Evolutionary conservation across 92 coral and sea anemone species (phyloP), one percentile per base, ranked within the genome.

Genomic region (Muricea muricata): DNA sequence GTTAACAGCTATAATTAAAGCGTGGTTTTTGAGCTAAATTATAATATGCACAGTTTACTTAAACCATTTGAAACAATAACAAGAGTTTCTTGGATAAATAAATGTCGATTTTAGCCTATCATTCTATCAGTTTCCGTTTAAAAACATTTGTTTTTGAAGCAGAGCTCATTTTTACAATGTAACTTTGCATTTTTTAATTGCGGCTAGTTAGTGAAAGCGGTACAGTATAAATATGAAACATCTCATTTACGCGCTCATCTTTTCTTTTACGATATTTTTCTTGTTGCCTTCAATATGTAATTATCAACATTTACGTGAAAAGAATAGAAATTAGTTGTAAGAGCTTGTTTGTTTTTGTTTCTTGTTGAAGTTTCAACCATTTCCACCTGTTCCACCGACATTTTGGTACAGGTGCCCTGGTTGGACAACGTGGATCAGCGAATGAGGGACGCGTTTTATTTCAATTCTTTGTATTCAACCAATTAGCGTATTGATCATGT

Each of bases 351-450:
- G 83, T 78, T 78, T 78, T 78, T 78, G 71, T 78, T 78, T 78
- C 83, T 63, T 21, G 83, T 78, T 78, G 83, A 78, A 78, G 83
- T 78, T 78, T 78, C 83, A 63, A 56, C 58, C 71, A 46, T 46
- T 78, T 78, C 83, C 83, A 78, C 83, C 83, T 78, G 83, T 78
- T 78, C 83, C 47, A 26, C 37, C 11, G 83, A 35, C 71, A 34
- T 78, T 78, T 78, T 78, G 83, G 83, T 78, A 78, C 83, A 78
- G 83, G 83, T 78, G 83, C 71, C 83, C 71, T 58, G 70, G 83
- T 78, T 78, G 83, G 63, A 78, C 83, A 78, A 78, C 83, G 35
- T 63, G 33, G 8, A 28, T 20, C 11, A 78, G 71, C 83, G 52
- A 78, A 78, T 78, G 71, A 78, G 83, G 39, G 46, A 54, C 70